Percentiles rank a stretch among this genome's conserved stretches.
phyloP scores from a whole-genome alignment of 2,797 vertebrate species.

The Coracias cyanogaster region DNA sequence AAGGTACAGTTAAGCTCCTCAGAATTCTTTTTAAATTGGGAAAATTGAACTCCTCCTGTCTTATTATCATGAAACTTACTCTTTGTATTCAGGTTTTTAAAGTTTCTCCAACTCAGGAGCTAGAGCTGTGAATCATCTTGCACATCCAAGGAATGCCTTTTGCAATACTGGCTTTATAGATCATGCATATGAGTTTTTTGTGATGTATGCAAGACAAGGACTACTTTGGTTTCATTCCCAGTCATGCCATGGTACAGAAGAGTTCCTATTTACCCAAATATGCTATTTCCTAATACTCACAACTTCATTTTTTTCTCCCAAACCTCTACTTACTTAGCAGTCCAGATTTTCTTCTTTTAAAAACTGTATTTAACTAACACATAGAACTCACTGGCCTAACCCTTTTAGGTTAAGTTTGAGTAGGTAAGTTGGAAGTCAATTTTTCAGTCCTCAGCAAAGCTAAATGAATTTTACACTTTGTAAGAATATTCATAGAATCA shows the following conservation, averaged over 20 bases:
- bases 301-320: not conserved
- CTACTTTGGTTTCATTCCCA: not conserved
- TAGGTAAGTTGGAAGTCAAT: not conserved
- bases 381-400: not conserved
- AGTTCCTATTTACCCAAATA: constrained; percentile 3
- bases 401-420: not conserved
- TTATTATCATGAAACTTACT: not conserved
- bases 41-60: not conserved
- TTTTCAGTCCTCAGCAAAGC: not conserved
- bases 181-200: not conserved
- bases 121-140: not conserved
- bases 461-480: not conserved
- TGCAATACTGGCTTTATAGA: not conserved
- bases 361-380: not conserved
- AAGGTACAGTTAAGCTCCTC: not conserved
- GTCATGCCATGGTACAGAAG: not conserved
- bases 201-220: not conserved
- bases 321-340: not conserved
- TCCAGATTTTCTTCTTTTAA: not conserved
- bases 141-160: not conserved
- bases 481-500: not conserved
- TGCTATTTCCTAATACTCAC: not conserved
- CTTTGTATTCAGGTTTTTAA: not conserved
- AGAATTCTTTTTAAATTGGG: not conserved
- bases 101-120: not conserved